Conservation (phyloP, 2,113 vertebrate genomes). For the Vulpes vulpes region DNA sequence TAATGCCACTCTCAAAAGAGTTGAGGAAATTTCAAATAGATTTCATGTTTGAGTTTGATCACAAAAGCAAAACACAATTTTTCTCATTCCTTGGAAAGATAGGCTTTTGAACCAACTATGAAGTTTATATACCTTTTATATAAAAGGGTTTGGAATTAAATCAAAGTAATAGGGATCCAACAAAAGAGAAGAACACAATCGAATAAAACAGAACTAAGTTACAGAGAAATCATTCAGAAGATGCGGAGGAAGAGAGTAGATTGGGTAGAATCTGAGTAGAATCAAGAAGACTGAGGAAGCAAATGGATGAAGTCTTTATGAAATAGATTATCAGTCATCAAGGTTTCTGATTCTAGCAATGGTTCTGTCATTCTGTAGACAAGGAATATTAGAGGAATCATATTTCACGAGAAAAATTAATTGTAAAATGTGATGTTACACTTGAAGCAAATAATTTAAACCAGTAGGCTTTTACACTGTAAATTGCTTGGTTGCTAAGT, state of each 20-base stretch:
- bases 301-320: slow-evolving; percentile 20
- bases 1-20: not conserved
- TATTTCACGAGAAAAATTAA: slow-evolving; percentile 9
- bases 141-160: slow-evolving; percentile 1
- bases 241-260: not conserved
- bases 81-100: not conserved
- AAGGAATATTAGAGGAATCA: slow-evolving; percentile 27
- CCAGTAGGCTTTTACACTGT: not conserved
- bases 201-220: slow-evolving; percentile 10
- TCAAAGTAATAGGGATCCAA: not conserved
- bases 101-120: not conserved
- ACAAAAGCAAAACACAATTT: slow-evolving; percentile 17
- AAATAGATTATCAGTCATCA: not conserved
- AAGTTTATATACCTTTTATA: not conserved
- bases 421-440: slow-evolving; percentile 1
- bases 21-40: not conserved
- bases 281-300: not conserved
- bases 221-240: not conserved
- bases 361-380: not conserved
- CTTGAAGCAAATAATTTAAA: slow-evolving; percentile 38
- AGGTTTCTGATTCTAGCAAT: slow-evolving; percentile 37
- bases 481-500: not conserved
- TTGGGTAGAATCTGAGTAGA: not conserved
- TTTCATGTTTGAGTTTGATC: not conserved
- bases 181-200: not conserved